These are phyloP conservation scores for Archilochus colubris DNA, from an alignment of 2,113 vertebrate genomes.

Conservation along the genomic window DNA sequence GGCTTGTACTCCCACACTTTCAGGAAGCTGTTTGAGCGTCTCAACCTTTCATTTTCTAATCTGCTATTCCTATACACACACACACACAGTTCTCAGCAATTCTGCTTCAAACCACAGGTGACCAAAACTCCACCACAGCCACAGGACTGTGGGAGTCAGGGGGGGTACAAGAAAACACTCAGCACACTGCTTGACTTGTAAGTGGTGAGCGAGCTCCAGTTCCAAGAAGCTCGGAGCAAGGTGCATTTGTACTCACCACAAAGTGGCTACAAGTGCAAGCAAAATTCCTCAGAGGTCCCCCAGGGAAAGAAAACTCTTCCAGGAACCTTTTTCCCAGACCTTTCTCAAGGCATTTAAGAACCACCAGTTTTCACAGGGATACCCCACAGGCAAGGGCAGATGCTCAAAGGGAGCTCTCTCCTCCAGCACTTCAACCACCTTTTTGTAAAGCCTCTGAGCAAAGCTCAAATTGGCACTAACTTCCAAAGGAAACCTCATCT, in stretches of 20 bases:
- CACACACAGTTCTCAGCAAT: neutral
- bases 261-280: neutral
- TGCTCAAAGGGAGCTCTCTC: neutral
- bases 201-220: neutral
- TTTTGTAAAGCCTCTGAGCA: neutral
- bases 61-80: neutral
- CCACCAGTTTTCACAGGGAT: neutral
- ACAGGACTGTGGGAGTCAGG: neutral
- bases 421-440: neutral
- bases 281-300: neutral
- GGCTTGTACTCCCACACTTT: slow-evolving; percentile 51
- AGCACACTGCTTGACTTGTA: neutral
- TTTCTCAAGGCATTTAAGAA: slow-evolving; percentile 35
- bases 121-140: neutral
- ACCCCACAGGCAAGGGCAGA: neutral
- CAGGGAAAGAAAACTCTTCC: slow-evolving; percentile 9
- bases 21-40: slow-evolving; percentile 55
- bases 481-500: neutral
- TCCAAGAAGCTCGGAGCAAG: neutral
- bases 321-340: neutral
- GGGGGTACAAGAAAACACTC: neutral
- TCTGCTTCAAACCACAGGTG: slow-evolving; percentile 5
- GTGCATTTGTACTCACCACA: neutral
- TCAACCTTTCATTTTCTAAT: slow-evolving; percentile 55
- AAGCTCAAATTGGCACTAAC: neutral